Percentiles rank a stretch among this genome's conserved stretches.
phyloP scores from a whole-genome alignment of 2,113 vertebrate species.

The Phrynosoma platyrhinos region DNA sequence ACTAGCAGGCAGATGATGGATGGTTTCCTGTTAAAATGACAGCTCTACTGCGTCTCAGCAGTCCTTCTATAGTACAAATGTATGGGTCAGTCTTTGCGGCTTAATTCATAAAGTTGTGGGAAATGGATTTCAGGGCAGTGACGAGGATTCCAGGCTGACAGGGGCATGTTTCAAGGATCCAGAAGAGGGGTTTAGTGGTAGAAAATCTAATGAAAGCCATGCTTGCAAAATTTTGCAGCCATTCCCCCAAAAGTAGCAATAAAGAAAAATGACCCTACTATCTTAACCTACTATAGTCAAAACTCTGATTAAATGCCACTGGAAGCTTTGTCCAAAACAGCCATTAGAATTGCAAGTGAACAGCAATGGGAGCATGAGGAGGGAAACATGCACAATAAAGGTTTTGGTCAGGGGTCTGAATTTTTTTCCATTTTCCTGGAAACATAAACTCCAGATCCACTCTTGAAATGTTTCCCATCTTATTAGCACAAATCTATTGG shows the following conservation, averaged over 20 bases:
- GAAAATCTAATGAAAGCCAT: constrained; percentile 50
- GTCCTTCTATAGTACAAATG: constrained; percentile 62
- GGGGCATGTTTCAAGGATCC: constrained; percentile 43
- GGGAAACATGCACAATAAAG: background rate
- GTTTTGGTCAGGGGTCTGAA: no score
- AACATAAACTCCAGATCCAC: no score
- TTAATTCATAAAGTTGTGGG: constrained; percentile 71
- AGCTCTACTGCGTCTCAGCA: constrained; percentile 73
- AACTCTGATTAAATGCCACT: background rate
- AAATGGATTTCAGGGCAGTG: constrained; percentile 67
- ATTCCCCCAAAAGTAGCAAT: constrained; percentile 23
- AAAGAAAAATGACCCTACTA: constrained; percentile 42
- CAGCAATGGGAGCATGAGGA: rapidly evolving
- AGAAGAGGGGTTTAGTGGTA: constrained; percentile 12
- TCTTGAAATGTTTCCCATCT: background rate
- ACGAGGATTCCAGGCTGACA: constrained; percentile 61
- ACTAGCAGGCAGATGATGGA: constrained; percentile 79
- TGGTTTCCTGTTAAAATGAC: constrained; percentile 82
- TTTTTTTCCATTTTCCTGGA: background rate
- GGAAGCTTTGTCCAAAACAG: background rate
- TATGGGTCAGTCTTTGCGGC: constrained; percentile 68
- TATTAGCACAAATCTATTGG: background rate
- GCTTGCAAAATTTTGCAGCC: constrained; percentile 51
- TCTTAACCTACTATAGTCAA: constrained; percentile 10
- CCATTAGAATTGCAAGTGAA: constrained; percentile 1